phyloP scores from a whole-genome alignment of 2,113 vertebrate species.

The Donacobius atricapilla region DNA sequence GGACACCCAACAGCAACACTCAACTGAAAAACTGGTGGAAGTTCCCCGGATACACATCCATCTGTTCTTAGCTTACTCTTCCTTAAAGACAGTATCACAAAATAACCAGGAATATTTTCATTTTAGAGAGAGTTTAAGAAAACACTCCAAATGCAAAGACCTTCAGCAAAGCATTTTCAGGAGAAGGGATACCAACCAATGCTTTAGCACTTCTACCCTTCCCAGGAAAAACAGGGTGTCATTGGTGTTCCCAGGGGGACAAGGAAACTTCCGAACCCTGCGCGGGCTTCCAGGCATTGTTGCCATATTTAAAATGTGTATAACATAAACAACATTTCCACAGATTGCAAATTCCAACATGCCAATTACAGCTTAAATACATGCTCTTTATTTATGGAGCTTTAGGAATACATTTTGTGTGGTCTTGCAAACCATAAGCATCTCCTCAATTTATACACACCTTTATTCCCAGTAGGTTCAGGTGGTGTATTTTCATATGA shows the following conservation, averaged over 20 bases:
- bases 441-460: not conserved
- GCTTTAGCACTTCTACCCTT: not conserved
- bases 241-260: not conserved
- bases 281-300: not conserved
- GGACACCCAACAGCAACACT: not conserved
- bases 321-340: not conserved
- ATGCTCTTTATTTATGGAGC: not conserved
- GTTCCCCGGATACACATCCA: accelerated
- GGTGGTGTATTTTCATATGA: not conserved
- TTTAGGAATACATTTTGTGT: not conserved
- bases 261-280: not conserved
- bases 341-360: not conserved
- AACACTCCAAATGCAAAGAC: not conserved
- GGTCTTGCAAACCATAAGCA: not conserved
- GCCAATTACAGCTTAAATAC: not conserved
- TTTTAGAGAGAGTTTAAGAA: not conserved
- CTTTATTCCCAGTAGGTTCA: not conserved
- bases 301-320: not conserved
- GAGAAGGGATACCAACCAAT: not conserved
- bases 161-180: not conserved
- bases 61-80: not conserved
- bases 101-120: not conserved
- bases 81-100: not conserved
- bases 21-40: not conserved
- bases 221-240: not conserved